Percentiles rank a stretch among this genome's conserved stretches.
These are phyloP conservation scores for Ophraella communa DNA, from an alignment of 2,888 invertebrate genomes.

Conservation along the genomic window DNA sequence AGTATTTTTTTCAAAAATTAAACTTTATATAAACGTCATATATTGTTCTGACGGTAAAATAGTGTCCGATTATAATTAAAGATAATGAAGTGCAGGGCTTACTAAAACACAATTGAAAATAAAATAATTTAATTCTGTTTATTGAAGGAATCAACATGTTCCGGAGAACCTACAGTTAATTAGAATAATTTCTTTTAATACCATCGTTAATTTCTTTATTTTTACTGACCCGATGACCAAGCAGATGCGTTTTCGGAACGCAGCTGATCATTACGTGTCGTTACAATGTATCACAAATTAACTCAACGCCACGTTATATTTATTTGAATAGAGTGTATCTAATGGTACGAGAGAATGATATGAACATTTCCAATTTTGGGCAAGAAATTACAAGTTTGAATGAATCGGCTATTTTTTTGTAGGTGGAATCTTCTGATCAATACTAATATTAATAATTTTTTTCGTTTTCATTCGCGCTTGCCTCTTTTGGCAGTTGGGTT, in stretches of 20 bases:
- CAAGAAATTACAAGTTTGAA: slow-evolving; percentile 5
- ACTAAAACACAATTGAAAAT: neutral
- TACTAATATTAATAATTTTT: neutral
- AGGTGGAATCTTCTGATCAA: neutral
- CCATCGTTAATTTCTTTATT: slow-evolving; percentile 35
- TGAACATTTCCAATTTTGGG: slow-evolving; percentile 19
- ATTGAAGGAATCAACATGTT: slow-evolving; percentile 10
- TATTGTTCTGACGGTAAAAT: too few relatives aligned
- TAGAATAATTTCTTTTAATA: slow-evolving; percentile 33
- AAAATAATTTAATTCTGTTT: neutral
- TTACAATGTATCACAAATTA: slow-evolving; percentile 28
- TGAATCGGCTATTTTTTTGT: slow-evolving; percentile 3
- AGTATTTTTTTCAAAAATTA: too few relatives aligned
- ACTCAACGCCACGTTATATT: slow-evolving; percentile 16
- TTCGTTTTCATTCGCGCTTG: too few relatives aligned
- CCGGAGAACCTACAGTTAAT: slow-evolving; percentile 18
- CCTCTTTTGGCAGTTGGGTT: neutral
- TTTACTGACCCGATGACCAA: slow-evolving; percentile 34
- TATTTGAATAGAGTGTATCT: slow-evolving; percentile 22
- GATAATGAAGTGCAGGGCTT: too few relatives aligned
- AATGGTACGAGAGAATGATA: slow-evolving; percentile 18
- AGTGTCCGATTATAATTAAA: too few relatives aligned
- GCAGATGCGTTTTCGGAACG: slow-evolving; percentile 34
- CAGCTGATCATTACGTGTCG: slow-evolving; percentile 31
- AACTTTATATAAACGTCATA: too few relatives aligned